A percentile compares a stretch with the other conserved stretches of the same genome.
phyloP scores from a whole-genome alignment of 2,797 vertebrate genomes.

The Bovichtus diacanthus region DNA sequence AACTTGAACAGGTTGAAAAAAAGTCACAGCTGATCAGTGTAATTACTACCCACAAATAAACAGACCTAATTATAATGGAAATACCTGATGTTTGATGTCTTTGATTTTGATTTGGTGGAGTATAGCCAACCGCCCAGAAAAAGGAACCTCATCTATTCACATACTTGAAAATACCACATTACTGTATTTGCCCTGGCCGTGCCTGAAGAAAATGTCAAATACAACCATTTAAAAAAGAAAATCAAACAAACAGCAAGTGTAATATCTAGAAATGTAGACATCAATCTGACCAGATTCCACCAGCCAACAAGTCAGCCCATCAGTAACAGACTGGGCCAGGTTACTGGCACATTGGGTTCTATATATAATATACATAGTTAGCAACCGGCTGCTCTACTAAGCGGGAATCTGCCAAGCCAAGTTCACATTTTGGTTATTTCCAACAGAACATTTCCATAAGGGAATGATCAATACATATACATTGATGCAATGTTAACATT shows the following conservation, averaged over 20 bases:
- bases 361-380: slow-evolving; percentile 64
- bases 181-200: slow-evolving; percentile 1
- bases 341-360: slow-evolving; percentile 51
- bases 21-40: slow-evolving; percentile 18
- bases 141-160: slow-evolving; percentile 15
- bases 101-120: slow-evolving; percentile 10
- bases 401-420: slow-evolving; percentile 46
- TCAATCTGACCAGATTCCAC: slow-evolving; percentile 25
- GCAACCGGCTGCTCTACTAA: slow-evolving; percentile 46
- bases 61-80: not conserved
- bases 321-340: slow-evolving; percentile 35
- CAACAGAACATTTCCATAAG: slow-evolving; percentile 56
- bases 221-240: slow-evolving; percentile 22
- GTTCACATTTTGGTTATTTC: slow-evolving; percentile 61
- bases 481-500: slow-evolving; percentile 77
- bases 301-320: slow-evolving; percentile 19
- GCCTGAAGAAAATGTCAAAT: slow-evolving; percentile 19
- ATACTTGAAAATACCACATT: slow-evolving; percentile 26
- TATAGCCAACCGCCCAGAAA: slow-evolving; percentile 9
- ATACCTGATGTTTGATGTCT: not conserved
- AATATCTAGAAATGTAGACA: slow-evolving; percentile 27
- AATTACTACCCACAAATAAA: slow-evolving; percentile 7
- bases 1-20: not conserved
- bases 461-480: slow-evolving; percentile 66
- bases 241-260: slow-evolving; percentile 34